Evolutionary conservation across 2,113 vertebrate genomes (phyloP).

Genomic region (Sakesphorus luctuosus): DNA sequence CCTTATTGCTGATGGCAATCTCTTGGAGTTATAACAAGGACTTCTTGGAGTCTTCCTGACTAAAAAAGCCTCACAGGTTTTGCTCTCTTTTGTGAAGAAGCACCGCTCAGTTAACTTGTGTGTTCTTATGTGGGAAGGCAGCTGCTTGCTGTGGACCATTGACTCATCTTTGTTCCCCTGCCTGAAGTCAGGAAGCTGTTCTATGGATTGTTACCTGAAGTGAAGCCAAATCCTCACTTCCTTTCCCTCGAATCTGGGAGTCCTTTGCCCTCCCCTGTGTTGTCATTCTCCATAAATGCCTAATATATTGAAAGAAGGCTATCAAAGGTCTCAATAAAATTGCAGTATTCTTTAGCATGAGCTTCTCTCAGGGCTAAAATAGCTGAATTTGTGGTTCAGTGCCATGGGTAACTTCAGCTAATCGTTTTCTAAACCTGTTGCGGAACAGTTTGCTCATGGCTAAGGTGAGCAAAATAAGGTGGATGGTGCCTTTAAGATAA

Average conservation of each 20-base stretch:
- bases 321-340: neutral
- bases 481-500: neutral
- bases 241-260: rapidly evolving
- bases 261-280: neutral
- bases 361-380: neutral
- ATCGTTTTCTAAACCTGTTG: neutral
- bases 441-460: neutral
- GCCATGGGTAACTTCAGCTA: neutral
- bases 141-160: rapidly evolving
- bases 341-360: neutral
- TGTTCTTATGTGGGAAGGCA: rapidly evolving
- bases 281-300: neutral
- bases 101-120: rapidly evolving
- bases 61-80: neutral
- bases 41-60: neutral
- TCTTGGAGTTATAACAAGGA: neutral
- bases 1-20: neutral
- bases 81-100: neutral
- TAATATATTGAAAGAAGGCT: neutral
- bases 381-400: neutral
- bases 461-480: neutral
- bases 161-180: neutral
- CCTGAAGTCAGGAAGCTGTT: neutral
- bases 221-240: neutral
- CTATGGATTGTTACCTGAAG: neutral